Evolutionary conservation across 2,797 vertebrate species (phyloP), one percentile per base, ranked within the genome.

Genomic region (Pristis pectinata): DNA sequence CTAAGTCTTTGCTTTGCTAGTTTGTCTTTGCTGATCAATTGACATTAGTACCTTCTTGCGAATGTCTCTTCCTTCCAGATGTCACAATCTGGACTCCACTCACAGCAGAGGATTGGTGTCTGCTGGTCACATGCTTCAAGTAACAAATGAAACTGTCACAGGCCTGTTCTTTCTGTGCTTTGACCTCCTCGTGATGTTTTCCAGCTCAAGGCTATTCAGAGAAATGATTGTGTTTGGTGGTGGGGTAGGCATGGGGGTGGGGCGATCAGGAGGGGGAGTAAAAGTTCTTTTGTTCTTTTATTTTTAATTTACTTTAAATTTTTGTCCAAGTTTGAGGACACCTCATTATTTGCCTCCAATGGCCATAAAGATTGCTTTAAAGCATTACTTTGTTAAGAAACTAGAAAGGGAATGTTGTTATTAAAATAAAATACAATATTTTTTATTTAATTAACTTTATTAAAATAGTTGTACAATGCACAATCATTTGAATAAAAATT

Each of bases 101-200:
- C 72, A 3, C 49, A 4, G 70, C 96, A 95, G 95, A 96, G 95
- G 96, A 96, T 95, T 95, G 95, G 95, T 96, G 96, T 96, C 95
- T 96, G 97, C 95, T 95, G 96, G 44, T 95, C 96, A 96, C 95
- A 70, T 95, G 96, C 96, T 95, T 96, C 93, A 93, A 95, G 95
- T 96, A 96, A 96, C 96, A 96, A 96, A 96, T 96, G 96, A 96
- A 96, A 96, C 94, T 96, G 95, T 95, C 96, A 83, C 95, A 96
- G 95, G 95, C 95, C 95, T 95, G 95, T 61, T 95, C 95, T 93
- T 95, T 85, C 95, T 96, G 95, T 0, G 27, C 95, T 96, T 96
- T 96, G 96, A 96, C 96, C 96, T 96, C 95, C 44, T 95, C 95
- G 95, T 97, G 96, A 96, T 96, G 95, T 96, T 96, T 96, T 94